Evolutionary conservation across 2,888 invertebrate genomes (phyloP), one percentile per base, ranked within the genome.

Genomic region (Xestoiulus laeticollis): DNA sequence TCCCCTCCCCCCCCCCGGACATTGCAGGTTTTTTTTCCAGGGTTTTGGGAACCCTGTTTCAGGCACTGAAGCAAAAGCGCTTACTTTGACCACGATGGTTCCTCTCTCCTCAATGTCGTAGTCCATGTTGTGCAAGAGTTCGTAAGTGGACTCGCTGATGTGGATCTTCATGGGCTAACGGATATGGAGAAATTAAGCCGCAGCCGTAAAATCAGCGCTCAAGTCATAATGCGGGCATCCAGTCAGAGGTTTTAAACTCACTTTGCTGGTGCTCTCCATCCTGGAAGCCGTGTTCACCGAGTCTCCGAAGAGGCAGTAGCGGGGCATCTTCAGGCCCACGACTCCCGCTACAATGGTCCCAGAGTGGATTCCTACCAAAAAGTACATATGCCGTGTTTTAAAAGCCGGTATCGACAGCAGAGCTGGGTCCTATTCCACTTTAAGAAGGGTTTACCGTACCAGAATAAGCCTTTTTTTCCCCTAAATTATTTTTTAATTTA

Each of bases 261-360:
- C 96, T 91, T 96, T 95, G 89, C 97, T 96, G 0, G 97, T 97
- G 0, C 97, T 96, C 91, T 98, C 98, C 97, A 98, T 97, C 48
- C 97, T 93, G 0, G 97, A 96, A 0, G 98, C 98, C 0, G 96
- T 97, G 91, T 97, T 97, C 0, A 98, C 98, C 0, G 96, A 96
- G 91, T 97, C 97, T 0, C 98, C 98, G 91, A 98, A 98, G 0
- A 96, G 93, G 86, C 96, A 96, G 92, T 96, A 96, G 26, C 93
- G 90, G 0, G 98, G 98, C 97, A 98, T 98, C 93, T 98, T 98
- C 10, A 98, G 92, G 0, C 98, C 98, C 0, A 98, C 97, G 53
- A 98, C 97, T 0, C 98, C 98, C 0, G 98, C 98, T 0, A 98
- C 97, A 0, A 98, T 97, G 0, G 96, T 96, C 0, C 98, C 98